Evolutionary conservation across 1,140 invertebrate genomes (phyloP).

Genomic region (Drosophila punjabiensis): DNA sequence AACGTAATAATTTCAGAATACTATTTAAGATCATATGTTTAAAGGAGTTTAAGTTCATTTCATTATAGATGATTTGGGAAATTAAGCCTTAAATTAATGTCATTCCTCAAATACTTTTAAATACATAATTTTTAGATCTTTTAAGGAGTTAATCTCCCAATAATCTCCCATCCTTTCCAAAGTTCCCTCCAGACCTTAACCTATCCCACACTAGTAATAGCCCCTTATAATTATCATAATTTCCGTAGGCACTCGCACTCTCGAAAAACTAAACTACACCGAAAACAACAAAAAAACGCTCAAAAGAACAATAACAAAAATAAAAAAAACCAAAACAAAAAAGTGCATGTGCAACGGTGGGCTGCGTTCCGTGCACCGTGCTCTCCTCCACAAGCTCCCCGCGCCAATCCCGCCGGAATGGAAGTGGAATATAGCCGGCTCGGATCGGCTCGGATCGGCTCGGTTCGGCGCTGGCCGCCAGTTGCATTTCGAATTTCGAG

Average conservation of each 20-base stretch:
- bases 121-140: neutral
- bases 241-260: constrained; percentile 61
- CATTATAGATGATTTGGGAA: neutral
- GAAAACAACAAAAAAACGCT: constrained; percentile 48
- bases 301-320: constrained; percentile 24
- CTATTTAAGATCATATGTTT: neutral
- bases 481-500: constrained; percentile 84
- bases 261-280: constrained; percentile 51
- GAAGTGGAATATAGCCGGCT: constrained; percentile 43
- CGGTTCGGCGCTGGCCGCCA: constrained; percentile 56
- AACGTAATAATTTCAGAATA: neutral
- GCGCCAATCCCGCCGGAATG: constrained; percentile 25
- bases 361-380: constrained; percentile 31
- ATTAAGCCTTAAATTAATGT: neutral
- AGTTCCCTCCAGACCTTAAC: neutral
- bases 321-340: constrained; percentile 40
- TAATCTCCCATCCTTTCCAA: neutral
- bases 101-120: neutral
- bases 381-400: constrained; percentile 6
- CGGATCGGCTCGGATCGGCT: constrained; percentile 53
- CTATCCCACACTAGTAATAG: neutral
- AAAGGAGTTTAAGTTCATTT: neutral
- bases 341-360: constrained; percentile 83
- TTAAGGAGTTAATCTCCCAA: neutral
- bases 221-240: constrained; percentile 62